A percentile compares a stretch with the other conserved stretches of the same genome.
These are phyloP conservation scores for Merluccius polli DNA, from an alignment of 2,797 vertebrate genomes.

Conservation along the genomic window DNA sequence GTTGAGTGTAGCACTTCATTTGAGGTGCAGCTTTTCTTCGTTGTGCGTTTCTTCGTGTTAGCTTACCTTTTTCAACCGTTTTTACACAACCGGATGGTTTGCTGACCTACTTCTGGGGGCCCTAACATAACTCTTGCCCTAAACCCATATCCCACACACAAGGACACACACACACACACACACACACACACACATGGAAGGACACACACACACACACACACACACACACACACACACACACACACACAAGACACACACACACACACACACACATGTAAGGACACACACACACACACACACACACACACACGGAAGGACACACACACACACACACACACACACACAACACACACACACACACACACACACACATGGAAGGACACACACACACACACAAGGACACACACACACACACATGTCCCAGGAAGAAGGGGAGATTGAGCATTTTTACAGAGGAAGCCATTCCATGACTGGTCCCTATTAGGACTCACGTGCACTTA, in stretches of 20 bases:
- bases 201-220: neutral
- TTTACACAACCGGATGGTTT: neutral
- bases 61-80: neutral
- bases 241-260: neutral
- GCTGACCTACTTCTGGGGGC: conserved; percentile 2
- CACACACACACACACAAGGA: neutral
- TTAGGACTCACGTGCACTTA: conserved; percentile 62
- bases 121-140: neutral
- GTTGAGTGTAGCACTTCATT: neutral
- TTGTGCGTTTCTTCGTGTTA: too few species aligned
- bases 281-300: neutral
- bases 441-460: conserved; percentile 47
- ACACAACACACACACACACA: neutral
- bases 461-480: conserved; percentile 61
- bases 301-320: neutral
- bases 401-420: neutral
- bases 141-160: neutral
- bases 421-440: conserved; percentile 13
- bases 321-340: neutral
- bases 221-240: neutral
- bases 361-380: neutral
- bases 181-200: neutral
- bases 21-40: neutral
- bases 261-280: neutral
- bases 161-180: too few species aligned